Percentiles rank a stretch among this genome's conserved stretches.
phyloP scores from a whole-genome alignment of 2,797 vertebrate species.

The Taenioides sp. region DNA sequence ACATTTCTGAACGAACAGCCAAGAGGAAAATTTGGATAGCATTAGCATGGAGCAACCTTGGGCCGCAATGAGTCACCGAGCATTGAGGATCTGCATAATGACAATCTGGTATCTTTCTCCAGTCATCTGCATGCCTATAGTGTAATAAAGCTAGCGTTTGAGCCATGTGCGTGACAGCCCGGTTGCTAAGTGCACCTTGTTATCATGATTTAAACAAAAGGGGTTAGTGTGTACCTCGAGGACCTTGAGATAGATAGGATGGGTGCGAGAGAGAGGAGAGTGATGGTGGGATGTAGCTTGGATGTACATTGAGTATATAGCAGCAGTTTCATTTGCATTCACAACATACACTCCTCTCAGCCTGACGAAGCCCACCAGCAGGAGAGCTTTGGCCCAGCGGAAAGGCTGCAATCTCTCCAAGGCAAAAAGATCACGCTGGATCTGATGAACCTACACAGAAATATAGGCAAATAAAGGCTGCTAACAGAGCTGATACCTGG shows the following conservation, averaged over 20 bases:
- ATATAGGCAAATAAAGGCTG: slow-evolving; percentile 24
- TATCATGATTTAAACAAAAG: slow-evolving; percentile 61
- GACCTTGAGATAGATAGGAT: slow-evolving; percentile 59
- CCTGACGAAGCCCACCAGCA: slow-evolving; percentile 24
- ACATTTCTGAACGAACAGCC: slow-evolving; percentile 5
- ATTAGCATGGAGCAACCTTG: slow-evolving; percentile 10
- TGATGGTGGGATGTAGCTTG: slow-evolving; percentile 35
- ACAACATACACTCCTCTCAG: slow-evolving; percentile 46
- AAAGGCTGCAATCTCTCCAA: slow-evolving; percentile 37
- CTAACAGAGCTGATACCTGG: not conserved
- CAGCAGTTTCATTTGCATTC: slow-evolving; percentile 67
- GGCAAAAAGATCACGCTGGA: slow-evolving; percentile 34
- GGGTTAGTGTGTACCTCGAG: slow-evolving; percentile 34
- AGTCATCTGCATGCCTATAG: slow-evolving; percentile 32
- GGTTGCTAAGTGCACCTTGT: slow-evolving; percentile 47
- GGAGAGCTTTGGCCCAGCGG: slow-evolving; percentile 36
- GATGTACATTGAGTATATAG: slow-evolving; percentile 37
- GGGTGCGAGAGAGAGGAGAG: slow-evolving; percentile 29
- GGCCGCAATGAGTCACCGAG: slow-evolving; percentile 9
- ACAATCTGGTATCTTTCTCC: slow-evolving; percentile 20
- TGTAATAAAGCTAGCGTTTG: slow-evolving; percentile 42
- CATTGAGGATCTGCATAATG: slow-evolving; percentile 21
- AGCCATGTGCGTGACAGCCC: slow-evolving; percentile 27
- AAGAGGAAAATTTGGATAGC: not conserved
- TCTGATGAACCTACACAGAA: slow-evolving; percentile 55